phyloP scores from a whole-genome alignment of 2,797 vertebrate species.

The Cossypha heuglini region DNA sequence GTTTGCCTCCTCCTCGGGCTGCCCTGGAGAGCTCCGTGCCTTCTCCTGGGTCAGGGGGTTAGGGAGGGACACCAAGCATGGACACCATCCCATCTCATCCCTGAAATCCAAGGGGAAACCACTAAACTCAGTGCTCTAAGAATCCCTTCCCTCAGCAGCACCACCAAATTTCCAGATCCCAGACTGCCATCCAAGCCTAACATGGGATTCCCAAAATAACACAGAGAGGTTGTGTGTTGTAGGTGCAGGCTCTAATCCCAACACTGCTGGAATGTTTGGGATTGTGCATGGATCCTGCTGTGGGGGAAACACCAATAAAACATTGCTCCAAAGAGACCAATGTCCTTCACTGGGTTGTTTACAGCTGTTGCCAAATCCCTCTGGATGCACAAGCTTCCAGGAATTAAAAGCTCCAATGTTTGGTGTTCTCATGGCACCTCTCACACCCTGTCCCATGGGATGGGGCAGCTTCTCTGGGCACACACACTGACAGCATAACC shows the following conservation, averaged over 20 bases:
- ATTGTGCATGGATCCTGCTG: neutral
- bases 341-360: neutral
- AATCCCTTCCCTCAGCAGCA: neutral
- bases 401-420: neutral
- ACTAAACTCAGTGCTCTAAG: fast-evolving
- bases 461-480: neutral
- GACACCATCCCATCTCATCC: neutral
- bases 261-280: neutral
- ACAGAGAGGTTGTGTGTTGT: neutral
- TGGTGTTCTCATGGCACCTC: neutral
- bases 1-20: neutral
- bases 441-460: neutral
- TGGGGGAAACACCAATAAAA: constrained; percentile 40
- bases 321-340: neutral
- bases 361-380: neutral
- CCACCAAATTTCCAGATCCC: neutral
- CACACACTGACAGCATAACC: neutral
- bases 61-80: neutral
- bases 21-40: neutral
- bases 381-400: neutral
- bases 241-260: neutral
- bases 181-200: neutral
- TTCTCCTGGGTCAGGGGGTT: neutral
- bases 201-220: fast-evolving
- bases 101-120: neutral